These are phyloP conservation scores for Cryptoblepharus egeriae DNA, from an alignment of 2,797 vertebrate genomes.

Conservation along the genomic window DNA sequence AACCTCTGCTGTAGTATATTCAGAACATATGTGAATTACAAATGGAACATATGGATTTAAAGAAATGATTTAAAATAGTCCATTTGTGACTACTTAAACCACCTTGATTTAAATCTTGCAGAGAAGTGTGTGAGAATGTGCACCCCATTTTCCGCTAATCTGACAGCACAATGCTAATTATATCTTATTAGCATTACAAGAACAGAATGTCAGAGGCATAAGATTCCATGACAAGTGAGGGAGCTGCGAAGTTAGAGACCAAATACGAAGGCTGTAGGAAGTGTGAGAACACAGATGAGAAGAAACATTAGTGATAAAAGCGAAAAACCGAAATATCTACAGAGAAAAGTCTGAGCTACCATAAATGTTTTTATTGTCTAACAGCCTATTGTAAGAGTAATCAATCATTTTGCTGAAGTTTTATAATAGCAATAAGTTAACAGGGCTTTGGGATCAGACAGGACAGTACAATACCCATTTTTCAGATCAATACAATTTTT, in stretches of 20 bases:
- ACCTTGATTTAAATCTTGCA: background rate
- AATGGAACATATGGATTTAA: background rate
- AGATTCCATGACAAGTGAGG: slow-evolving; percentile 13
- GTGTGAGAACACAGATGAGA: slow-evolving; percentile 16
- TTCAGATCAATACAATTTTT: background rate
- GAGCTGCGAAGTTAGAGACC: slow-evolving; percentile 8
- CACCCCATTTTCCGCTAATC: slow-evolving; percentile 1
- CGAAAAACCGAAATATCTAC: slow-evolving; percentile 44
- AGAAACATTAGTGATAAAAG: slow-evolving; percentile 33
- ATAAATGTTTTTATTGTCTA: background rate
- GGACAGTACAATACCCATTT: background rate
- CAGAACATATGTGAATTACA: background rate
- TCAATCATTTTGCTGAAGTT: slow-evolving; percentile 43
- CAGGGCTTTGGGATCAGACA: slow-evolving; percentile 27
- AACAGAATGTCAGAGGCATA: slow-evolving; percentile 25
- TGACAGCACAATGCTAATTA: slow-evolving; percentile 2
- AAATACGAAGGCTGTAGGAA: slow-evolving; percentile 48
- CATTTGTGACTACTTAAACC: background rate
- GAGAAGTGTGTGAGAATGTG: background rate
- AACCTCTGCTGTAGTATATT: background rate
- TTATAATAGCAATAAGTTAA: slow-evolving; percentile 27
- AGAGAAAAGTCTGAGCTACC: background rate
- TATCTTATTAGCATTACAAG: background rate
- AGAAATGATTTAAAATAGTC: too few species aligned
- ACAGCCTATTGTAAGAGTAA: slow-evolving; percentile 30